Base-by-base conservation (phyloP, 2,888 invertebrate species). In the Meghimatium bilineatum region DNA sequence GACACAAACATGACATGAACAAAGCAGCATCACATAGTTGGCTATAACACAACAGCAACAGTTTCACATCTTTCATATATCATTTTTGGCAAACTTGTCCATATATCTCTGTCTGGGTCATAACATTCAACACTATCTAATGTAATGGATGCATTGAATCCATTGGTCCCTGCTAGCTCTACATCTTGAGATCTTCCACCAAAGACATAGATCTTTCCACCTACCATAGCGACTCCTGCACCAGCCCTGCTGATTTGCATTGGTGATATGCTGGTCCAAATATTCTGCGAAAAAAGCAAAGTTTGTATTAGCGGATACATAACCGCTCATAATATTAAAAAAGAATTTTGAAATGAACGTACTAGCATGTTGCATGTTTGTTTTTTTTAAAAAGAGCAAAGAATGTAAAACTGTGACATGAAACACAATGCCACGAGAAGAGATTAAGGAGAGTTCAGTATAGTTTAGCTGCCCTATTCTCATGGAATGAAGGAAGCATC, bases 121-220 rank as follows among this genome's bases (percentile, higher is more conserved):
- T 96, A 98, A 89, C 96, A 95, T 94, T 98, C 97, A 26, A 97
- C 97, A 80, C 96, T 95, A 88, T 96, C 95, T 87, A 97, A 96
- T 69, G 97, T 94, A 60, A 92, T 89, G 23, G 92, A 91, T 1
- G 92, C 91, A 14, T 90, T 89, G 82, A 88, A 90, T 1, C 74
- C 36, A 34, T 20, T 78, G 49, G n/a, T 29, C 20, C 84, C 86
- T 60, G 85, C 75, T 17, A 82, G 82, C 82, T 92, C 89, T 34
- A 90, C 88, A 52, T 87, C 86, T 81, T 88, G 96, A 86, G 96
- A 96, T 87, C 97, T 97, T 67, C 97, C 97, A 91, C 98, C 98
- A 20, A 98, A 96, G 0, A 97, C 98, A 93, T 96, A 98, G 86
- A 98, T 96, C 88, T 96, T 95, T 0, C 97, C 97, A 91, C 97